These are phyloP conservation scores for Podarcis muralis DNA, from an alignment of 2,113 vertebrate species.

Conservation along the genomic window DNA sequence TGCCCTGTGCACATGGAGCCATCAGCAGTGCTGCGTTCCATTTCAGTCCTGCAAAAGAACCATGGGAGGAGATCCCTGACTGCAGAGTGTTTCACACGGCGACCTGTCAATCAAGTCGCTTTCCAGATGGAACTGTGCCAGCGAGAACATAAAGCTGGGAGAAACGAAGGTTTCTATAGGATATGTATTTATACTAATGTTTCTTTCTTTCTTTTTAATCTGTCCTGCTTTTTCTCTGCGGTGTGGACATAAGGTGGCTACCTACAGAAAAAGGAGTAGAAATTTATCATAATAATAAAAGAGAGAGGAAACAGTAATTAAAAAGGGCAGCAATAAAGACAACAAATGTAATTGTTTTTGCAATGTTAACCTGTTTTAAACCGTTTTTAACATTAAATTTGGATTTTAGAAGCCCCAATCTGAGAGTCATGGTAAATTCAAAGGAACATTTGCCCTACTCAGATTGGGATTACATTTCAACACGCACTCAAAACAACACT, in stretches of 20 bases:
- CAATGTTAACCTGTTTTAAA: too few species aligned
- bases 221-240: not conserved
- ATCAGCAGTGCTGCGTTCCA: constrained; percentile 4
- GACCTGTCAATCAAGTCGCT: constrained; percentile 48
- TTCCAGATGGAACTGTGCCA: constrained; percentile 50
- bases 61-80: constrained; percentile 50
- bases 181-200: not conserved
- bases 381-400: too few species aligned
- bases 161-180: not conserved
- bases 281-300: not conserved
- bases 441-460: not conserved
- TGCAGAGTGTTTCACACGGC: constrained; percentile 53
- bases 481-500: not conserved
- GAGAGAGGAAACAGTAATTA: too few species aligned
- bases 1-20: not conserved
- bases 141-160: not conserved
- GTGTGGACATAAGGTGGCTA: not conserved
- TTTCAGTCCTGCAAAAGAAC: constrained; percentile 3
- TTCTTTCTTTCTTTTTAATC: not conserved
- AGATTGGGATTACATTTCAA: not conserved
- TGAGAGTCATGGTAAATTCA: not conserved
- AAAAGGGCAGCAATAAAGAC: too few species aligned
- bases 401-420: not conserved
- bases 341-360: too few species aligned
- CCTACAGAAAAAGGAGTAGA: not conserved